Evolutionary conservation across 2,888 invertebrate genomes (phyloP), one percentile per base, ranked within the genome.

Genomic region (Taphrorychus bicolor): DNA sequence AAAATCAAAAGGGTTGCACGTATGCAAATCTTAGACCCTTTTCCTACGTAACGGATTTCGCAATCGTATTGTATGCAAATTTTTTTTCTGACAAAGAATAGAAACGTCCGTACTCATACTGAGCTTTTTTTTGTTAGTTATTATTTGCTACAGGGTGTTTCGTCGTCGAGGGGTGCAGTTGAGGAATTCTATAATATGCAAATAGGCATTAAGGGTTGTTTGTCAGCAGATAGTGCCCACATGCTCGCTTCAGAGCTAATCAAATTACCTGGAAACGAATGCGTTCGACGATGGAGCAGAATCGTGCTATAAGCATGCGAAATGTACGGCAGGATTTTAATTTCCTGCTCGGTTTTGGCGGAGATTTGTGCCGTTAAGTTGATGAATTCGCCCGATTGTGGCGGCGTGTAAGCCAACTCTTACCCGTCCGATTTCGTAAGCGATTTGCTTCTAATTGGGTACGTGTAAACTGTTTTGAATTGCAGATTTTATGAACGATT

Each of bases 21-120:
- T 69, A 69, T 69, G 69, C 69, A 69, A 69, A 69, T 65, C 65
- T 69, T 60, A 17, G 51, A 69, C 64, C 64, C 69, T 69, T 59
- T 57, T 9, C 32, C 23, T 48, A n/a, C n/a, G n/a, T n/a, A 65
- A 65, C 65, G 61, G 58, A 65, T 56, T 64, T 45, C 14, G 61
- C 45, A 57, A 45, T 56, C 23, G 59, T 41, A n/a, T n/a, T n/a
- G 64, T 69, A 69, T 69, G 69, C 69, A 69, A 69, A 69, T 69
- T 69, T 68, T 56, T 52, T 56, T 24, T 19, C 23, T 67, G 52
- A 11, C n/a, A 21, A n/a, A 21, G 48, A 59, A 59, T 59, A 48
- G 42, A 40, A 24, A 14, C 21, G 41, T 40, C 57, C 18, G 17
- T n/a, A n/a, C 16, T 56, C 24, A 17, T 56, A 22, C 24, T 56